Conservation (phyloP, 1,140 invertebrate species). For the Hyposmocoma kahamanoa region DNA sequence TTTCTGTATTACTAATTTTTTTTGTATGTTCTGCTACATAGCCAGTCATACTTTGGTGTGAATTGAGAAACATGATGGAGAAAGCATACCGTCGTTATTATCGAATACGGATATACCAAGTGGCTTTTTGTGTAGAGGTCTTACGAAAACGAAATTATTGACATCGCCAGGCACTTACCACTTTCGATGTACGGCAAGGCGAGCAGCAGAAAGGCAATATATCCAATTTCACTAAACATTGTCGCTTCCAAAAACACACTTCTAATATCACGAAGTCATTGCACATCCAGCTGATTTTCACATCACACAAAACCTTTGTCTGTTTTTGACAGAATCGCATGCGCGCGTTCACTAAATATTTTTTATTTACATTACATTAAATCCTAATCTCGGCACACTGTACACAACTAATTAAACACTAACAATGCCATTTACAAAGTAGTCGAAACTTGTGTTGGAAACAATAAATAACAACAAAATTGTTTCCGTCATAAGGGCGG, state of each 20-base stretch:
- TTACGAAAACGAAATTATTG: no score
- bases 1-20: no score
- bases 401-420: constrained; percentile 3
- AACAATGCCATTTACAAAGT: constrained; percentile 11
- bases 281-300: constrained; percentile 75
- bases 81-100: no score
- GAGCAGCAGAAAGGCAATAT: constrained; percentile 73
- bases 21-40: no score
- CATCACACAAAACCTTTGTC: constrained; percentile 75
- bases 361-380: constrained; percentile 72
- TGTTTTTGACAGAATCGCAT: constrained; percentile 71
- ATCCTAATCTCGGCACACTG: constrained; percentile 28
- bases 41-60: no score
- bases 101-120: no score
- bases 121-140: no score
- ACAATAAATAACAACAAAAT: constrained; percentile 35
- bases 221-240: constrained; percentile 77
- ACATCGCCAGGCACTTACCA: constrained; percentile 69
- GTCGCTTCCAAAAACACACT: constrained; percentile 67
- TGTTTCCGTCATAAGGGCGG: constrained; percentile 10
- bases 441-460: constrained; percentile 12
- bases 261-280: constrained; percentile 67
- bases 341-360: constrained; percentile 66
- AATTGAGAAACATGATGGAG: no score
- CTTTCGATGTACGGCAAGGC: constrained; percentile 75